Percentiles rank a stretch among this genome's conserved stretches.
Evolutionary conservation across 2,113 vertebrate genomes (phyloP).

Genomic region (Sapayoa aenigma): DNA sequence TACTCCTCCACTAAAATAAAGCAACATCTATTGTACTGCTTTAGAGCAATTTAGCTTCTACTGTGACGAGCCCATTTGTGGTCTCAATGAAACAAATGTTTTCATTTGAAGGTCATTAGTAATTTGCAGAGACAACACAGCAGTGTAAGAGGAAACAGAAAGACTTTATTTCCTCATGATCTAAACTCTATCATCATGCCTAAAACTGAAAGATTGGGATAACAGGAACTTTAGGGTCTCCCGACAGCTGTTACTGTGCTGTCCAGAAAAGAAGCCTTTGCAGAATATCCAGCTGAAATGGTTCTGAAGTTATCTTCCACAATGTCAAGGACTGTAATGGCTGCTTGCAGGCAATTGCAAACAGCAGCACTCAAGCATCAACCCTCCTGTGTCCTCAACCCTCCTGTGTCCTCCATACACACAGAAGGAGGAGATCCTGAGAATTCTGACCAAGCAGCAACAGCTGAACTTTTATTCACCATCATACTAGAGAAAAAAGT

Average conservation of each 20-base stretch:
- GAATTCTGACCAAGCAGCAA: neutral
- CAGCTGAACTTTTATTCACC: neutral
- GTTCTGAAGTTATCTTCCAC: neutral
- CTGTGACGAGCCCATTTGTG: neutral
- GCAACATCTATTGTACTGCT: neutral
- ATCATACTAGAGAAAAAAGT: neutral
- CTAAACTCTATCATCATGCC: neutral
- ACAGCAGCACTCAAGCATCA: neutral
- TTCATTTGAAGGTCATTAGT: neutral
- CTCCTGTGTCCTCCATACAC: neutral
- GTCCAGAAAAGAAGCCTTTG: neutral
- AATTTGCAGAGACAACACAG: neutral
- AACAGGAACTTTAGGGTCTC: neutral
- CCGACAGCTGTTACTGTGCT: neutral
- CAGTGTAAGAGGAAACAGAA: neutral
- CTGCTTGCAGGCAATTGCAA: neutral
- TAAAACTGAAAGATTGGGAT: neutral
- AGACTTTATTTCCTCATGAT: neutral
- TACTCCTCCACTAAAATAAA: neutral
- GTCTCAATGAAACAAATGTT: neutral
- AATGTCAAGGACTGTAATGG: neutral
- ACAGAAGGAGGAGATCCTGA: neutral
- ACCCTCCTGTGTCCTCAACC: neutral
- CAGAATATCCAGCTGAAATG: neutral
- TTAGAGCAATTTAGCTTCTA: neutral